Evolutionary conservation across 2,888 invertebrate genomes (phyloP), one percentile per base, ranked within the genome.

Genomic region (Gymnoscelis rufifasciata): DNA sequence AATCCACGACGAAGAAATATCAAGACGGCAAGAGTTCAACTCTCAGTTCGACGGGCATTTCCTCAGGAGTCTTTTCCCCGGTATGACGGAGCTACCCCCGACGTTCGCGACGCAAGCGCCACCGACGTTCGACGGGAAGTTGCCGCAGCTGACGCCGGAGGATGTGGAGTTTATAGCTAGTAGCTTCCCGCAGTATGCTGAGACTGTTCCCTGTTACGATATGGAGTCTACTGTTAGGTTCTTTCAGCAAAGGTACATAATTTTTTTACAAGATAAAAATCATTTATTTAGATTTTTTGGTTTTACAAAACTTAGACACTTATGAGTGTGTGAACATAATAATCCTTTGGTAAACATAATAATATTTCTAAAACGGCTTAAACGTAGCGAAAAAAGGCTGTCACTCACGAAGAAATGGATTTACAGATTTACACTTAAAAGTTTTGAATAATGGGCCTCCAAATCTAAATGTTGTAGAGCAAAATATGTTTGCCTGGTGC

Each of bases 41-140:
- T 69, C 83, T 0, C 89, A 92, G 51, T 94, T 96, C 64, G 94
- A 95, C 14, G 94, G 94, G 0, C 98, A 95, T 66, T 95, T 95
- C 70, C 88, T 99, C 4, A 92, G 92, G 54, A 91, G 92, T 7
- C 81, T 99, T 30, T 99, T 99, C 78, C 95, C 96, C 0, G 98
- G 98, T 0, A 91, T 98, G 89, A 93, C 94, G 41, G 98, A 98
- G 66, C 83, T 93, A 51, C 95, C 97, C 1, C 93, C 94, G 1
- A 88, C 92, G 0, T 98, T 95, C 75, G 97, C 95, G 39, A 95
- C 94, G 2, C 92, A 93, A 68, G 91, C 93, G 46, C 95, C 95
- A 0, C 84, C 92, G 0, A 81, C 90, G n/a, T 96, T 95, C 67
- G 96, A 96, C 73, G 89, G 90, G 11, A 87, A 89, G 30, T 77